Evolutionary conservation across 2,888 invertebrate species (phyloP).

Genomic region (Ochropacha duplaris): DNA sequence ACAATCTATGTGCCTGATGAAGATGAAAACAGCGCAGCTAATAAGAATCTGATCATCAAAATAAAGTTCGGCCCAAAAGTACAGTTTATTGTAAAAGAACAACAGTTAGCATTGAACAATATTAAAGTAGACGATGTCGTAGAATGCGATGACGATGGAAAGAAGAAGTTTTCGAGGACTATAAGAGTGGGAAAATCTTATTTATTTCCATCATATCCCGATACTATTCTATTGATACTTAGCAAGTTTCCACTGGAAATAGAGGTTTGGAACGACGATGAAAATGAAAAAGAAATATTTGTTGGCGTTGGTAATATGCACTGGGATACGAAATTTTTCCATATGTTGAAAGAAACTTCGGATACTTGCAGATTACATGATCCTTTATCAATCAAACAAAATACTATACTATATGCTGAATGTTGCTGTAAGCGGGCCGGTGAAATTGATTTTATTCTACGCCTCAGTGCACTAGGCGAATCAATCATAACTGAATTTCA

Average conservation of each 20-base stretch:
- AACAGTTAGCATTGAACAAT: constrained; percentile 59
- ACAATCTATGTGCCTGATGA: constrained; percentile 57
- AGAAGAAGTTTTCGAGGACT: constrained; percentile 60
- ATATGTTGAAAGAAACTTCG: constrained; percentile 71
- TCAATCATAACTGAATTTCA: constrained; percentile 74
- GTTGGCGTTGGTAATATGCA: constrained; percentile 68
- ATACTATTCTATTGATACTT: constrained; percentile 68
- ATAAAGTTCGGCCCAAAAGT: constrained; percentile 75
- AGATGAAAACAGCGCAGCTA: constrained; percentile 52
- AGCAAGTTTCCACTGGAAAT: constrained; percentile 77
- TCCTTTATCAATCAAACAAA: constrained; percentile 61
- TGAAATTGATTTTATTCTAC: constrained; percentile 69
- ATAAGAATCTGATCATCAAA: constrained; percentile 72
- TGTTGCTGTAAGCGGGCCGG: constrained; percentile 69
- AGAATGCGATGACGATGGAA: constrained; percentile 55
- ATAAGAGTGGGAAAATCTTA: constrained; percentile 81
- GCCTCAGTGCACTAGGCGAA: constrained; percentile 77
- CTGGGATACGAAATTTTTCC: constrained; percentile 76
- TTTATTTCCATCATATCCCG: constrained; percentile 76
- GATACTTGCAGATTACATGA: constrained; percentile 56
- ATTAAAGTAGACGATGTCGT: constrained; percentile 56
- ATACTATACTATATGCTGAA: constrained; percentile 48
- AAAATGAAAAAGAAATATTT: constrained; percentile 59
- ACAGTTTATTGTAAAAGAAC: constrained; percentile 76
- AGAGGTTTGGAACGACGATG: constrained; percentile 73